A percentile compares a stretch with the other conserved stretches of the same genome.
Evolutionary conservation across 2,113 vertebrate species (phyloP).

Genomic region (Tachysurus vachellii): DNA sequence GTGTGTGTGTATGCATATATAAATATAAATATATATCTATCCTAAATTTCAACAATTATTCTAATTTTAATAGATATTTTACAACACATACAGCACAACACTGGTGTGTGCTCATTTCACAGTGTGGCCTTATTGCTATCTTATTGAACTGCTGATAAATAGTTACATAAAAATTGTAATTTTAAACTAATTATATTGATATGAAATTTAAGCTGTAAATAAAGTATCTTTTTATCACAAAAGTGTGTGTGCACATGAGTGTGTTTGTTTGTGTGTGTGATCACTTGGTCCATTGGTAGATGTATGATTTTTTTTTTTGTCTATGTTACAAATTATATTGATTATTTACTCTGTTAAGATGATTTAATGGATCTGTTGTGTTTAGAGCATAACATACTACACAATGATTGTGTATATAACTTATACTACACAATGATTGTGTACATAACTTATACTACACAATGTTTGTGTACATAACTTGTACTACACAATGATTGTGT

Average conservation of each 20-base stretch:
- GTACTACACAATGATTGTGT: too few species aligned
- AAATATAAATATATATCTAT: background rate
- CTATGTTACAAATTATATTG: too few species aligned
- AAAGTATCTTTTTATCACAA: conserved; percentile 56
- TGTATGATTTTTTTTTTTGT: background rate
- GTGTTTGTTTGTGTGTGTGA: background rate
- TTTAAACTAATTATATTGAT: conserved; percentile 46
- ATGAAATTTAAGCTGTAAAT: conserved; percentile 56
- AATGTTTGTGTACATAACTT: too few species aligned
- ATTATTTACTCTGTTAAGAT: too few species aligned
- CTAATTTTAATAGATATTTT: conserved; percentile 23
- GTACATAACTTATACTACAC: too few species aligned
- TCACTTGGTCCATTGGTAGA: background rate
- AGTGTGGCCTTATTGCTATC: conserved; percentile 19
- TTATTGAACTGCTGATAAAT: conserved; percentile 43
- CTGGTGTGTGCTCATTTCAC: background rate
- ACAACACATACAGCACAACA: background rate
- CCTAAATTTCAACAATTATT: background rate
- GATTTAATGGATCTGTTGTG: too few species aligned
- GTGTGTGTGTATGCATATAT: background rate
- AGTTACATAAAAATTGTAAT: conserved; percentile 53
- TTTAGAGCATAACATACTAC: background rate
- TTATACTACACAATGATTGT: too few species aligned
- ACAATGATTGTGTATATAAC: too few species aligned
- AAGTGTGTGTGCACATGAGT: background rate